A percentile compares a stretch with the other conserved stretches of the same genome.
Conservation (phyloP, 2,113 vertebrate genomes). For the Panurus biarmicus region DNA sequence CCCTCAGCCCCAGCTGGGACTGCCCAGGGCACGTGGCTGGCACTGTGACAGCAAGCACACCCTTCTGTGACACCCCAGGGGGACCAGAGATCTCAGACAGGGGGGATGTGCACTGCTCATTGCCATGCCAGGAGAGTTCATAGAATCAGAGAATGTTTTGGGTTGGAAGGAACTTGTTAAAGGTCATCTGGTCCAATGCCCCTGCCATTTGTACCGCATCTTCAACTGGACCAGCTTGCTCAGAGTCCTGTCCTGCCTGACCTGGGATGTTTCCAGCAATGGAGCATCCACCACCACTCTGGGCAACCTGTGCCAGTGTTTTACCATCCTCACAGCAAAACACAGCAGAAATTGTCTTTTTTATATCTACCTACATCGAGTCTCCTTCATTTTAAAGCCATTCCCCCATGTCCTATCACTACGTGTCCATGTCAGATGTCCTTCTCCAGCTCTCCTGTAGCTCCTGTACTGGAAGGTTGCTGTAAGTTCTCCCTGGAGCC, state of each 20-base stretch:
- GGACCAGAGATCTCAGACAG: accelerated
- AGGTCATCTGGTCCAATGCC: neutral
- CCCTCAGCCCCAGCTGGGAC: neutral
- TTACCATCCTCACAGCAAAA: neutral
- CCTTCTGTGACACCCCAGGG: neutral
- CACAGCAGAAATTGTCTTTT: neutral
- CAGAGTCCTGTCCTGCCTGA: neutral
- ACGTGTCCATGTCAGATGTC: neutral
- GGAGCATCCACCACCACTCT: neutral
- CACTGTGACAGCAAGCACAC: neutral
- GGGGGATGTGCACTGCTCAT: too few relatives aligned
- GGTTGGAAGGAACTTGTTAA: neutral
- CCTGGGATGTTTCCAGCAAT: neutral
- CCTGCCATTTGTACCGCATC: neutral
- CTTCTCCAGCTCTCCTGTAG: neutral
- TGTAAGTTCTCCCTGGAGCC: neutral
- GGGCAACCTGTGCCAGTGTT: neutral
- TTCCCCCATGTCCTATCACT: neutral
- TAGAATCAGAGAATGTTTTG: neutral
- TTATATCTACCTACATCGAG: neutral
- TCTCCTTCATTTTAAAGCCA: neutral
- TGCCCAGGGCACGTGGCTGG: accelerated
- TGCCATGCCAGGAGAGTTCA: neutral
- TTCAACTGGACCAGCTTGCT: neutral
- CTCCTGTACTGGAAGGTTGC: neutral